Evolutionary conservation across 2,113 vertebrate species (phyloP).

Genomic region (Ibidorhyncha struthersii): DNA sequence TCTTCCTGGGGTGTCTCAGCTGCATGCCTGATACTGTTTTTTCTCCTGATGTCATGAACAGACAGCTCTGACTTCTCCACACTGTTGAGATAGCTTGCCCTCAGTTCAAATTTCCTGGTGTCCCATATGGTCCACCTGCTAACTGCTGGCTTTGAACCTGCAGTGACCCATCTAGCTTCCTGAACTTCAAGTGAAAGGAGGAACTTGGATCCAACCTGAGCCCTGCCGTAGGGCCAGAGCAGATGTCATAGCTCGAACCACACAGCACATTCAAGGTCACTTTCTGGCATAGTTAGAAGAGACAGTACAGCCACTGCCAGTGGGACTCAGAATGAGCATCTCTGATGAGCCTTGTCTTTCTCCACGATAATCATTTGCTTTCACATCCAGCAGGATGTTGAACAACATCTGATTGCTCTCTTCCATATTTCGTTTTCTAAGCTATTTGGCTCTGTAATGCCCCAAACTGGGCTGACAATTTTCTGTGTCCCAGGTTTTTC

Average conservation of each 20-base stretch:
- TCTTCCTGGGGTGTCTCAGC: neutral
- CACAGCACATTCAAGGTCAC: neutral
- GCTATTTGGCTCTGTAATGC: neutral
- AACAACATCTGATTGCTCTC: neutral
- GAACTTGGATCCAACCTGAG: neutral
- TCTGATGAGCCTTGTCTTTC: neutral
- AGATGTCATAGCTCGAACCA: neutral
- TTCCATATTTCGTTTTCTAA: neutral
- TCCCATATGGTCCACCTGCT: neutral
- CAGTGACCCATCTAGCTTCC: neutral
- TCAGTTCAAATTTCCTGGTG: neutral
- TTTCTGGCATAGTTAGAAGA: neutral
- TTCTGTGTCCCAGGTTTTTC: neutral
- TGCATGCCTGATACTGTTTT: neutral
- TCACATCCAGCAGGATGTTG: neutral
- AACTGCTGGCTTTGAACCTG: neutral
- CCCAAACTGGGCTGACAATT: neutral
- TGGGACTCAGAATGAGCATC: neutral
- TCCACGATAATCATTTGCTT: neutral
- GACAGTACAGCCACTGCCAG: neutral
- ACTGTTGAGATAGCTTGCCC: accelerated
- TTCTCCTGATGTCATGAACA: neutral
- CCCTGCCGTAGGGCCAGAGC: accelerated
- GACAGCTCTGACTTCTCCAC: neutral
- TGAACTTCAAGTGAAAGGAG: neutral